Conservation (phyloP, 2,797 vertebrate species). For the Clamator glandarius region DNA sequence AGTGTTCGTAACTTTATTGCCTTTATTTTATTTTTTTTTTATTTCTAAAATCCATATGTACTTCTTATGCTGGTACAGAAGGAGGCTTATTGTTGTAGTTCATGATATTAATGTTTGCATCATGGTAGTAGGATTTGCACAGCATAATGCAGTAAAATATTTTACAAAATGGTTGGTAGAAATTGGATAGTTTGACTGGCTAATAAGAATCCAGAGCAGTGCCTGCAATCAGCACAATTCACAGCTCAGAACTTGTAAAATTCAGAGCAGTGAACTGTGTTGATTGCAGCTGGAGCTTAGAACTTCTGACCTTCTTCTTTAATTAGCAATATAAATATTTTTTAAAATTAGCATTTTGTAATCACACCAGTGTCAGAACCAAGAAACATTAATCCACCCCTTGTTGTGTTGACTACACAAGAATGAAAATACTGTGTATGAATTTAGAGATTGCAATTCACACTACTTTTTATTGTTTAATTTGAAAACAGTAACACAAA, state of each 20-base stretch:
- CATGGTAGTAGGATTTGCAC: constrained; percentile 38
- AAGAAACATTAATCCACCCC: constrained; percentile 58
- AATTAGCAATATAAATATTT: constrained; percentile 74
- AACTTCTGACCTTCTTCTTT: constrained; percentile 64
- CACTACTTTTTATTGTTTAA: constrained; percentile 56
- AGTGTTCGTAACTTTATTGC: neutral
- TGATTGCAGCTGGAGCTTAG: constrained; percentile 54
- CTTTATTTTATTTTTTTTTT: neutral
- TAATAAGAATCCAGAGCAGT: constrained; percentile 40
- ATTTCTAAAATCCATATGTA: constrained; percentile 9
- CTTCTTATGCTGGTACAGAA: constrained; percentile 46
- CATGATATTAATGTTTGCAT: constrained; percentile 66
- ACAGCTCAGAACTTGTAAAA: constrained; percentile 47
- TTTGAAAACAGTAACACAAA: constrained; percentile 62
- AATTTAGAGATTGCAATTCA: constrained; percentile 48
- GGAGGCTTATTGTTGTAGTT: constrained; percentile 60
- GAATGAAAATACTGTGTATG: constrained; percentile 21
- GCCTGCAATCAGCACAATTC: constrained; percentile 58
- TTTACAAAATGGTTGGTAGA: constrained; percentile 22
- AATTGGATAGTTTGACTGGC: constrained; percentile 34
- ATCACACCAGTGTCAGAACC: constrained; percentile 56
- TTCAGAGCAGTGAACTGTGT: constrained; percentile 49
- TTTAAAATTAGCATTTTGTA: constrained; percentile 70
- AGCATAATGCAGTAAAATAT: constrained; percentile 42
- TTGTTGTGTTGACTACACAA: constrained; percentile 33